A percentile compares a stretch with the other conserved stretches of the same genome.
Conservation (phyloP, 2,888 invertebrate species). For the Temnothorax rugatulus region DNA sequence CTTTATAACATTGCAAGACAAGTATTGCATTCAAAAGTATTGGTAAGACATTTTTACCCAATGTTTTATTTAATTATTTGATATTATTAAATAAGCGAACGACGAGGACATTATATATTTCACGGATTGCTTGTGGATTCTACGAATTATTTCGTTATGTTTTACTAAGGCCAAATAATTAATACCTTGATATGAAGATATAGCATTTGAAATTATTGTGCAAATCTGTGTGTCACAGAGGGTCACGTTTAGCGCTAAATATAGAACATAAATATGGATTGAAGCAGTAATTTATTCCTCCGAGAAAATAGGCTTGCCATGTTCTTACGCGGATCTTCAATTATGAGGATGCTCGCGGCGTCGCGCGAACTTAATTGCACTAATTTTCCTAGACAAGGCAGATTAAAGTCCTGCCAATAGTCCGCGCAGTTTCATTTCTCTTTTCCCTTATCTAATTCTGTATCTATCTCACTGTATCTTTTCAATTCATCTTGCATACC, state of each 20-base stretch:
- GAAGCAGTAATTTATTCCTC: slow-evolving; percentile 8
- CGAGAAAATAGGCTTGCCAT: slow-evolving; percentile 11
- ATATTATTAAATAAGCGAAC: neutral
- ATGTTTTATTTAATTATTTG: neutral
- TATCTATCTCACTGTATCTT: slow-evolving; percentile 17
- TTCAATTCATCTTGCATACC: slow-evolving; percentile 53
- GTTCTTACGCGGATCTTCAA: slow-evolving; percentile 9
- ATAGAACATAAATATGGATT: neutral
- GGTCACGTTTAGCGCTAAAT: neutral
- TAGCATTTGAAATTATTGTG: neutral
- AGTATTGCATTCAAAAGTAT: neutral
- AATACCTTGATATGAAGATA: neutral
- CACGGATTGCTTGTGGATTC: neutral
- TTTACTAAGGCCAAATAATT: neutral
- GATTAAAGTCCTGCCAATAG: slow-evolving; percentile 61
- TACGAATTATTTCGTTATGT: neutral
- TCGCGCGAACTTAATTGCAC: slow-evolving; percentile 46
- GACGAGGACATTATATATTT: neutral
- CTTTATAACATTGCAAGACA: neutral
- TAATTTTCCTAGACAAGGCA: slow-evolving; percentile 48
- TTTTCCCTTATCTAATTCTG: slow-evolving; percentile 18
- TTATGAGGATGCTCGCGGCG: slow-evolving; percentile 20
- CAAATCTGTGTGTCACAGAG: neutral
- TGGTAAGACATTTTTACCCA: neutral
- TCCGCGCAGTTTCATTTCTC: slow-evolving; percentile 29